A percentile compares a stretch with the other conserved stretches of the same genome.
phyloP scores from a whole-genome alignment of 2,113 vertebrate species.

The Scortum barcoo region DNA sequence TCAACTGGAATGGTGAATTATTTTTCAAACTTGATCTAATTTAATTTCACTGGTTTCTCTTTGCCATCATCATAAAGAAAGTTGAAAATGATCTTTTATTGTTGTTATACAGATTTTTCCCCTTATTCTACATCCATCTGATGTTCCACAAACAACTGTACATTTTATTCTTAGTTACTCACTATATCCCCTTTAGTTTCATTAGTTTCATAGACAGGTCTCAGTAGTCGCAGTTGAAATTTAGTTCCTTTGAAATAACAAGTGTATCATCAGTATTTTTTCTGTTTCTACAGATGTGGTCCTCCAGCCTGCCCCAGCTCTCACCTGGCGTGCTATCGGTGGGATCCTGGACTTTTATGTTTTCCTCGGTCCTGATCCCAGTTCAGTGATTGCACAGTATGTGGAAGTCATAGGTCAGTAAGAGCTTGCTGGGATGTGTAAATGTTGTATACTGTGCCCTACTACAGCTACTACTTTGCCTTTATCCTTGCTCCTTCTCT shows the following conservation, averaged over 20 bases:
- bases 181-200: not conserved
- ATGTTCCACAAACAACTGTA: not conserved
- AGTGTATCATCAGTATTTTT: not conserved
- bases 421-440: not conserved
- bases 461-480: not conserved
- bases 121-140: not conserved
- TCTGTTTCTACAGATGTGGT: slow-evolving; percentile 83
- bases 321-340: slow-evolving; percentile 92
- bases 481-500: not conserved
- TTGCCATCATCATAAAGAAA: not conserved
- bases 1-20: not conserved
- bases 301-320: slow-evolving; percentile 88
- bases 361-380: slow-evolving; percentile 87
- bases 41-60: not conserved
- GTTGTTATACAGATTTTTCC: not conserved
- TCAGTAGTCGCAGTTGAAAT: too few species aligned
- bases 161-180: not conserved
- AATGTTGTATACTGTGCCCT: not conserved
- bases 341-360: slow-evolving; percentile 92
- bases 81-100: not conserved
- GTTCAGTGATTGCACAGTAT: slow-evolving; percentile 87
- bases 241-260: not conserved
- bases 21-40: not conserved
- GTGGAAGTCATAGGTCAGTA: slow-evolving; percentile 89
- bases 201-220: not conserved